Base-by-base conservation (phyloP, 2,113 vertebrate genomes). In the Clarias magur region DNA sequence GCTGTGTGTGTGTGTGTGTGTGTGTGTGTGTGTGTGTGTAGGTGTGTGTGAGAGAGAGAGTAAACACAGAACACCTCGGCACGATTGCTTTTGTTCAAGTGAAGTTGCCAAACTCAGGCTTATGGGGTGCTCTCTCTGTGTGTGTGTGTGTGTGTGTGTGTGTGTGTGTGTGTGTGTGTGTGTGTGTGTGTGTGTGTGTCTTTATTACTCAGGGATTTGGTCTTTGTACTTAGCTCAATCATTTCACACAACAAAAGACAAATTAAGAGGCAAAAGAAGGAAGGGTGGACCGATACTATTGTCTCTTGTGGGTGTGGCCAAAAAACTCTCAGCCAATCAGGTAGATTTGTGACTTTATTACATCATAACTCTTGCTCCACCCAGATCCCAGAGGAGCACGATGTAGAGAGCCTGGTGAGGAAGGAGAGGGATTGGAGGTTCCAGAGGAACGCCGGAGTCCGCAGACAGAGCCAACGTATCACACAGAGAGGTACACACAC, bases 371-470 rank as follows among this genome's bases (percentile, higher is more conserved):
- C 2, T n/a, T 76, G 73, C 48, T 56, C 75, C 25, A 17, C 53
- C 53, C 82, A 98, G 97, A 97, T 99, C 90, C 98, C 98, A 0
- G 98, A 99, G 84, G 98, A 99, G 88, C 97, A 99, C 0, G 98
- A 99, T 91, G 86, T 96, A 93, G 98, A 99, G 94, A 99, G 98
- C 87, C 98, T 98, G 93, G 96, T 97, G 88, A 95, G 97, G 90
- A 98, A 99, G 94, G 98, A 99, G 91, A 93, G 98, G 0, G 98
- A 99, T 89, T 99, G 98, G 98, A 93, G 98, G 81, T 99, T 99
- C 89, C 95, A 99, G 85, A 95, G 98, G 83, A 99, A 99, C 9
- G 91, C 95, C 0, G 96, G 95, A 0, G 98, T 99, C 68, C 92
- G 98, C 81, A 95, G 94, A 68, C 97, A 98, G 90, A 98, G 98